These are phyloP conservation scores for Ciconia stormi DNA, from an alignment of 2,113 vertebrate species.

Conservation along the genomic window DNA sequence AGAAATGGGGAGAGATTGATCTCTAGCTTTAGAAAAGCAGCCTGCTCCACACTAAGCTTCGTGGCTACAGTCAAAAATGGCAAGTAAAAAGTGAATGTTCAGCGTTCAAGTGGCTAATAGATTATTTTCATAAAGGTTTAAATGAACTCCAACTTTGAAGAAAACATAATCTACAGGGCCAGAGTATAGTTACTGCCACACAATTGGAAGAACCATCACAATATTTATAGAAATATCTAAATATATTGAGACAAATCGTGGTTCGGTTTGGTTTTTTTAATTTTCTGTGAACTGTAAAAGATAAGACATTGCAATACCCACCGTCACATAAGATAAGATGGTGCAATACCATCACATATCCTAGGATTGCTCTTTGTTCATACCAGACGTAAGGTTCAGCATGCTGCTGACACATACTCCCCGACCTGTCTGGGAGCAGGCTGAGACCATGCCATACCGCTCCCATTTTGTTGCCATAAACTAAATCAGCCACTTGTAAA, in stretches of 20 bases:
- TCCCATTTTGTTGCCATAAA: neutral
- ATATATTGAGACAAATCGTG: neutral
- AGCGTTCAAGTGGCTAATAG: neutral
- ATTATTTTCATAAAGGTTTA: neutral
- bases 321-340: neutral
- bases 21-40: neutral
- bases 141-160: neutral
- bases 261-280: neutral
- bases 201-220: neutral
- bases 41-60: accelerated
- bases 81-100: neutral
- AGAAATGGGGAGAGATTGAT: neutral
- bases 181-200: neutral
- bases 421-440: neutral
- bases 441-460: neutral
- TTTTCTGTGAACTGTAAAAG: neutral
- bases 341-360: neutral
- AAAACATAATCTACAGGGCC: neutral
- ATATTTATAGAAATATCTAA: neutral
- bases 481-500: neutral
- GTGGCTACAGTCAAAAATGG: neutral
- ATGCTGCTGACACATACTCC: neutral
- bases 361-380: neutral
- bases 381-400: neutral
- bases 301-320: neutral